A percentile compares a stretch with the other conserved stretches of the same genome.
Conservation (phyloP, 1,140 invertebrate species). For the Helicoverpa zea region DNA sequence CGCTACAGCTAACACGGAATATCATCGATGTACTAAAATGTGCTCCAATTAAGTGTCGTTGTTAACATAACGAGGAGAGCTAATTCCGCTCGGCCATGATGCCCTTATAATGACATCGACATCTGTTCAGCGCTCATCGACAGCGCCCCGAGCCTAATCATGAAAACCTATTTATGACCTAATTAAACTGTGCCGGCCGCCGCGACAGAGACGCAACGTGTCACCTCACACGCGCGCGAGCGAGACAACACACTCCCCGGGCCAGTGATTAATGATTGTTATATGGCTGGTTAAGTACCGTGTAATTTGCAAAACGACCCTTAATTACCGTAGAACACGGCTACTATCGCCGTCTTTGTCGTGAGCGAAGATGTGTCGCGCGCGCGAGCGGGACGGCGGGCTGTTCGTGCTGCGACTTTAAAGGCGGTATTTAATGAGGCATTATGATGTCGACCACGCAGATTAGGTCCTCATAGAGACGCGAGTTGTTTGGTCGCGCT, state of each 20-base stretch:
- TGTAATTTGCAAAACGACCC: constrained; percentile 88
- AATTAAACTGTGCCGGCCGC: constrained; percentile 83
- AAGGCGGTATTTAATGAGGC: constrained; percentile 83
- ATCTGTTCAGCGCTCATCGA: constrained; percentile 64
- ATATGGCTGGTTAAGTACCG: constrained; percentile 88
- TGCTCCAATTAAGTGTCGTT: constrained; percentile 40
- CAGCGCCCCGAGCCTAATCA: constrained; percentile 70
- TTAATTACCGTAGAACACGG: constrained; percentile 86
- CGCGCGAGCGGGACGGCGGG: constrained; percentile 64
- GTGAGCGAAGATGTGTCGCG: constrained; percentile 46
- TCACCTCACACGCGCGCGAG: constrained; percentile 52
- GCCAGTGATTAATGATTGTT: constrained; percentile 86
- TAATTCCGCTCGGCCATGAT: constrained; percentile 55
- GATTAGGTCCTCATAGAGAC: constrained; percentile 82
- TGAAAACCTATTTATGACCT: constrained; percentile 87
- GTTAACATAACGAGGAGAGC: constrained; percentile 56
- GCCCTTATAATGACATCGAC: constrained; percentile 63
- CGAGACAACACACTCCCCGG: constrained; percentile 64
- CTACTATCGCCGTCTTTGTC: constrained; percentile 80
- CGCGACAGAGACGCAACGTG: constrained; percentile 58
- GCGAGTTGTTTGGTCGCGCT: constrained; percentile 81
- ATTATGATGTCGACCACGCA: constrained; percentile 83
- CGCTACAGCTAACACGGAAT: background rate
- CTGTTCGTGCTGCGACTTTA: constrained; percentile 68
- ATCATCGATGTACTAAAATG: constrained; percentile 40